Percentiles rank a stretch among this genome's conserved stretches.
phyloP scores from a whole-genome alignment of 2,113 vertebrate species.

The Rhizomys pruinosus region DNA sequence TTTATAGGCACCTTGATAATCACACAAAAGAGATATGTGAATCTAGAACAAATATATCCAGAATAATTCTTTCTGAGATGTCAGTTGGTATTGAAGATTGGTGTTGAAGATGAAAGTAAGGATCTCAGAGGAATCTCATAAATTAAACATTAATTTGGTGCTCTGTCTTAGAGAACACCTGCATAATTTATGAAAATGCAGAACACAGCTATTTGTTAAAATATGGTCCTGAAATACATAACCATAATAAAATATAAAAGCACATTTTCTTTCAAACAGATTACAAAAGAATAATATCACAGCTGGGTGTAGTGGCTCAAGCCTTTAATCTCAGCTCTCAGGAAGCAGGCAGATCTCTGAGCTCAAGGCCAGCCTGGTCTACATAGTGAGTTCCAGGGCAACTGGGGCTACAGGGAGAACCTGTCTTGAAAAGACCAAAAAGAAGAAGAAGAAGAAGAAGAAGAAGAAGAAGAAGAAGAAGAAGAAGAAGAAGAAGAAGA shows the following conservation, averaged over 20 bases:
- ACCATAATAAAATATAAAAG: constrained; percentile 51
- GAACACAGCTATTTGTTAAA: constrained; percentile 26
- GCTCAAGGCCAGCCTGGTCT: no score
- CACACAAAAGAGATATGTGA: neutral
- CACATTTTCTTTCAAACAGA: constrained; percentile 15
- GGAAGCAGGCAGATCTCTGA: no score
- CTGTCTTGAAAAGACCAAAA: no score
- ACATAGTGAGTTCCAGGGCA: no score
- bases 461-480: no score
- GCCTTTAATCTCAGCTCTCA: no score
- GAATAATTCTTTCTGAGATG: constrained; percentile 11
- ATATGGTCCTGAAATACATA: constrained; percentile 32
- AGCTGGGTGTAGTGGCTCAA: no score
- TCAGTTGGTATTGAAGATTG: neutral
- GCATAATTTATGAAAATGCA: constrained; percentile 17
- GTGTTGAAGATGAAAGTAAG: neutral
- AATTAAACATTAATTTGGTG: constrained; percentile 25
- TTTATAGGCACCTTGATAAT: neutral
- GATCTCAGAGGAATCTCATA: neutral
- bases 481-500: no score
- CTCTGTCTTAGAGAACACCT: constrained; percentile 27
- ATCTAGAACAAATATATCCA: neutral
- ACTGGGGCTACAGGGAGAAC: no score
- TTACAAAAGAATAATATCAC: constrained; percentile 23
- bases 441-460: no score